Evolutionary conservation across 1,140 invertebrate species (phyloP).

Genomic region (Drosophila burlai): DNA sequence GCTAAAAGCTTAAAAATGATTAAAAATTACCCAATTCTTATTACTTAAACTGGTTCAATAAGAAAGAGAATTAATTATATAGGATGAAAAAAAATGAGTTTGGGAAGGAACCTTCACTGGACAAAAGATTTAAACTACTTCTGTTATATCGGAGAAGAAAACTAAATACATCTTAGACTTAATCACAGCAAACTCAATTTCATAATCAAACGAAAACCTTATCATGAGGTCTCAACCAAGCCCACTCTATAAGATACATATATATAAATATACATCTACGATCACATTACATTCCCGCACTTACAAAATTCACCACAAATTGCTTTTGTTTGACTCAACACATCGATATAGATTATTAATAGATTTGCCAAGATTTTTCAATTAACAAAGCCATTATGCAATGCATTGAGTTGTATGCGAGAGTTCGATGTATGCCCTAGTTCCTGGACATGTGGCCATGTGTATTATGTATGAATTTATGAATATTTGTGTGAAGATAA

Average conservation of each 20-base stretch:
- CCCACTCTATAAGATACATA: background rate
- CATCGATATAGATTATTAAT: conserved; percentile 32
- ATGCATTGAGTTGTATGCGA: conserved; percentile 29
- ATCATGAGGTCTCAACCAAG: too few species aligned
- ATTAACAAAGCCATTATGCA: conserved; percentile 53
- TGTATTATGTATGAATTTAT: conserved; percentile 7
- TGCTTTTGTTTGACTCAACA: background rate
- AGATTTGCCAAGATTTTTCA: conserved; percentile 35
- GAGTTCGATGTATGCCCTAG: conserved; percentile 45
- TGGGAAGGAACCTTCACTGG: background rate
- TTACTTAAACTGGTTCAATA: background rate
- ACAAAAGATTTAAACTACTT: background rate
- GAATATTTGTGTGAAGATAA: conserved; percentile 12
- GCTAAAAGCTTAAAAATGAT: background rate
- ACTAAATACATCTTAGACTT: background rate
- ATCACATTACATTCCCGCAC: conserved; percentile 16
- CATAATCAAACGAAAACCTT: background rate
- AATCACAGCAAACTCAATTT: background rate
- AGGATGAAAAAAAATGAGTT: background rate
- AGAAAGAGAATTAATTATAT: background rate
- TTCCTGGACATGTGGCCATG: conserved; percentile 39
- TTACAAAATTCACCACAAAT: conserved; percentile 9
- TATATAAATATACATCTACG: background rate
- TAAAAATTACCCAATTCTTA: background rate
- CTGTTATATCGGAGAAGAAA: too few species aligned